Evolutionary conservation across 2,113 vertebrate species (phyloP), one percentile per base, ranked within the genome.

Genomic region (Nematolebias whitei): DNA sequence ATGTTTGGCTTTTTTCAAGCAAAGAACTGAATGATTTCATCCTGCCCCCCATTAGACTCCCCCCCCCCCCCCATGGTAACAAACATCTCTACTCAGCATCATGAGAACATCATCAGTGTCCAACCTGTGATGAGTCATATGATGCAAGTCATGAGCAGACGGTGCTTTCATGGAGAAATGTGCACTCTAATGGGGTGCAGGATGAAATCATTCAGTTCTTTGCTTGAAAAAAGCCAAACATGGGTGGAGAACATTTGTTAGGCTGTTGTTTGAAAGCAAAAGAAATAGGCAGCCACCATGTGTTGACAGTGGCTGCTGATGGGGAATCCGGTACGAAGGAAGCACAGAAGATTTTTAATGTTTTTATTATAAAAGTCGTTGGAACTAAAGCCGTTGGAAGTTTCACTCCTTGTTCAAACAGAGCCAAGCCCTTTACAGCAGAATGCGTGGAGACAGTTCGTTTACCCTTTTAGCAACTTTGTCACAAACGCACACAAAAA

Each of bases 401-500:
- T 26, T 80, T 41, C 67, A 53, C 55, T 71, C 62, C 43, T 35
- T 10, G 32, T 8, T 35, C 32, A 35, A 6, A 35, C 32, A 8
- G 32, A 35, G 32, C 32, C 32, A 35, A 6, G 10, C 9, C 2
- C 5, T 35, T 35, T 35, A 8, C 9, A 35, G 32, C 10, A 35
- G 2, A 35, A 35, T 35, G 32, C 10, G 32, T 35, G 32, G 9
- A 35, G 32, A 35, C 10, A 10, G 10, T 35, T 9, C 2, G 5
- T 35, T 35, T 35, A 2, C 32, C 9, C 32, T 35, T 6, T 35
- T 35, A 35, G 9, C 10, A 35, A 5, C 5, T 35, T 35, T 35
- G 32, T 35, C 32, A 35, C 9, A 10, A 29, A 29, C 26, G 7
- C 32, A 35, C 32, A 6, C 32, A 35, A 35, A 35, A 35, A 9